Evolutionary conservation across 2,113 vertebrate species (phyloP), one percentile per base, ranked within the genome.

Genomic region (Nannobrachium achirus): DNA sequence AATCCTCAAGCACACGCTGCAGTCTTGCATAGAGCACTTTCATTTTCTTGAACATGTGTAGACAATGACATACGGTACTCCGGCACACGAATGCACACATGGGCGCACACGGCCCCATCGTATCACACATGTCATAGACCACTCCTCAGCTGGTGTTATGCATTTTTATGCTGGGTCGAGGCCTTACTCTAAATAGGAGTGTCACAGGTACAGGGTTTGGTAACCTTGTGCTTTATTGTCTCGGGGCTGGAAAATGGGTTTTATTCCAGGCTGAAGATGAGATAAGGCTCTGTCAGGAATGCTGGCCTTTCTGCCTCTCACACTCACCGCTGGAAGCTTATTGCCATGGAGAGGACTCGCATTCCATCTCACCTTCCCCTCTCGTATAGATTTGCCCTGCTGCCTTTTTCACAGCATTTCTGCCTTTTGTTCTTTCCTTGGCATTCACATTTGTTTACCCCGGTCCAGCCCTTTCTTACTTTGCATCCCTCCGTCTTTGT

Each of bases 191-290:
- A 90, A 91, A 90, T 91, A 84, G 78, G 75, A 76, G 86, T 89
- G 87, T 89, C 89, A 91, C 42, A 72, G 87, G 82, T 80, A 79
- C 73, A 67, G 75, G 84, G 82, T 85, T 89, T 56, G 55, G 82
- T 92, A 91, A 90, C 89, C 85, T 91, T 86, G 83, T 77, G 87
- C 82, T 88, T 88, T 92, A 91, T 91, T 91, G 88, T 90, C 84
- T 86, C 67, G 51, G 74, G 63, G 73, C 69, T 88, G 88, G 89
- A 89, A 90, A 91, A 90, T 90, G 79, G 85, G 85, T 91, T 92
- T 91, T 89, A 88, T 89, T 92, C 87, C 79, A 81, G 73, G 72
- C 82, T 81, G 86, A 83, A 87, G 89, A 91, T 90, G 83, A 92
- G 89, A 92, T 90, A 90, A 88, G 86, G 73, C 83, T 82, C 78